Evolutionary conservation across 2,113 vertebrate genomes (phyloP).

Genomic region (Caretta caretta): DNA sequence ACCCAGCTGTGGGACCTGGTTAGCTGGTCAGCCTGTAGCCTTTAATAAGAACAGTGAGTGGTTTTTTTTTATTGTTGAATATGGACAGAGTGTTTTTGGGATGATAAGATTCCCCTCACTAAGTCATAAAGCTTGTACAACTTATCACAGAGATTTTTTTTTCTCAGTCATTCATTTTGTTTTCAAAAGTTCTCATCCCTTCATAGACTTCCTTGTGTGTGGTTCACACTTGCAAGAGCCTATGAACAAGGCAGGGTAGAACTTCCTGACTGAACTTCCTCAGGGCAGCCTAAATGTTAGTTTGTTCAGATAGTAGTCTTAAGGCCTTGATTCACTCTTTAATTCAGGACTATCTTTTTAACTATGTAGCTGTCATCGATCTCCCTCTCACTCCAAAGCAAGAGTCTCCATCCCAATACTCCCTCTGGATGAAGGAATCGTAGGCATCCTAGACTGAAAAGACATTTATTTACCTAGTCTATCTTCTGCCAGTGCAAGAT

Average conservation of each 20-base stretch:
- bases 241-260: neutral
- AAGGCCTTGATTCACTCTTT: neutral
- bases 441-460: neutral
- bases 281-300: neutral
- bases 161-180: neutral
- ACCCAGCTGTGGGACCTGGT: neutral
- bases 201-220: neutral
- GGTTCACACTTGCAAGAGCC: neutral
- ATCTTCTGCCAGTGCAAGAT: neutral
- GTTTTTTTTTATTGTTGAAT: neutral
- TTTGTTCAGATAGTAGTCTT: neutral
- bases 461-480: neutral
- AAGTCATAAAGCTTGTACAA: neutral
- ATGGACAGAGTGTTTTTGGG: neutral
- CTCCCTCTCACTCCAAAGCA: neutral
- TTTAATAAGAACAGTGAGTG: neutral
- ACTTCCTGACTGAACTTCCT: neutral
- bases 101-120: neutral
- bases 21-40: neutral
- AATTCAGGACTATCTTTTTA: neutral
- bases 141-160: neutral
- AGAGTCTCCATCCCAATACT: neutral
- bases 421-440: neutral
- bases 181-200: neutral
- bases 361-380: neutral